Percentiles rank a stretch among this genome's conserved stretches.
Evolutionary conservation across 2,888 invertebrate genomes (phyloP).

Genomic region (Scotopteryx bipunctaria): DNA sequence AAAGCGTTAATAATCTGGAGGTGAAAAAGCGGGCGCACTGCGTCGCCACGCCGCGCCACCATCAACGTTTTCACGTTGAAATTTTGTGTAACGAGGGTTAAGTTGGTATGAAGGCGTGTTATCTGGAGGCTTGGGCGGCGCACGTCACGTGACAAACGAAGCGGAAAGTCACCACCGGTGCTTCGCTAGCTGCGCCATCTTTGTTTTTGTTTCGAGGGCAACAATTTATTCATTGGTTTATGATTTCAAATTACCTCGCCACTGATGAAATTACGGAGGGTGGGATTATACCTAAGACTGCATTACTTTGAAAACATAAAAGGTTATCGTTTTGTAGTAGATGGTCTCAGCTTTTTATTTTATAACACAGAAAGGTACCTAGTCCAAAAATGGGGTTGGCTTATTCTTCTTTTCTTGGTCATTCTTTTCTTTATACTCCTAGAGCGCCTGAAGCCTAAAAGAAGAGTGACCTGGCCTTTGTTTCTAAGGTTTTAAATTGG

Average conservation of each 20-base stretch:
- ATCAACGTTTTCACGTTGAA: slow-evolving; percentile 53
- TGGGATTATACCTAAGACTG: slow-evolving; percentile 6
- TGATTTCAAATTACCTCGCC: slow-evolving; percentile 42
- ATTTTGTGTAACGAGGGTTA: slow-evolving; percentile 56
- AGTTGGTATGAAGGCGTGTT: slow-evolving; percentile 66
- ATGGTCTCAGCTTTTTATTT: background rate
- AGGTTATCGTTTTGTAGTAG: background rate
- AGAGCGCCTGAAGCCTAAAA: too few species aligned
- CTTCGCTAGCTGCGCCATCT: slow-evolving; percentile 63
- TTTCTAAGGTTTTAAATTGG: too few species aligned
- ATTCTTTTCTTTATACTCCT: too few species aligned
- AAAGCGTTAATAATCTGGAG: slow-evolving; percentile 58
- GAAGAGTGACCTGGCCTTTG: too few species aligned
- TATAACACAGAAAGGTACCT: background rate
- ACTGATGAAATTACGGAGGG: slow-evolving; percentile 29
- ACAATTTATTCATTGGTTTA: slow-evolving; percentile 44
- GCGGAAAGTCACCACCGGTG: slow-evolving; percentile 66
- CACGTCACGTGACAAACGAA: slow-evolving; percentile 66
- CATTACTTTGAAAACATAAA: background rate
- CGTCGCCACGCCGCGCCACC: slow-evolving; percentile 11
- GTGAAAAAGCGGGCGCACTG: slow-evolving; percentile 35
- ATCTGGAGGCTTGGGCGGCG: slow-evolving; percentile 66
- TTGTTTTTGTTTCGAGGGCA: slow-evolving; percentile 63
- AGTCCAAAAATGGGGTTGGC: too few species aligned
- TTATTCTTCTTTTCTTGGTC: too few species aligned